Evolutionary conservation across 2,797 vertebrate genomes (phyloP), one percentile per base, ranked within the genome.

Genomic region (Xiphophorus birchmanni): DNA sequence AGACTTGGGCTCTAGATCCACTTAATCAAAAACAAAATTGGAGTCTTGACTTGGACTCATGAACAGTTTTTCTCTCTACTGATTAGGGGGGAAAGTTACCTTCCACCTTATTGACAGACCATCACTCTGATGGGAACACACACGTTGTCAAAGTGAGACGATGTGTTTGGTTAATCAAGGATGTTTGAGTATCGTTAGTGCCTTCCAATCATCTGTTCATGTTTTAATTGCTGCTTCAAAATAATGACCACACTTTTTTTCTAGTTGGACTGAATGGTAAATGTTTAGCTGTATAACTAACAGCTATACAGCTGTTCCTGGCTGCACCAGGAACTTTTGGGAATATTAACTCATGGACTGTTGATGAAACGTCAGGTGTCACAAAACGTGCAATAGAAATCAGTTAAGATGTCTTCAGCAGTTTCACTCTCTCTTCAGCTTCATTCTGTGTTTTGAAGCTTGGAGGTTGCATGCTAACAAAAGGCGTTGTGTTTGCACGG

Each of bases 401-500:
- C 71, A 72, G 84, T 86, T 42, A 88, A 91, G 89, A 82, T 88
- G 80, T 85, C 77, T 77, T 92, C 94, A 94, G 95, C 79, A 79
- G 83, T 89, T 85, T 89, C 81, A 80, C 89, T 87, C 83, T 87
- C 79, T 85, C 89, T 85, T 89, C 84, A 84, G 82, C 88, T 89
- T 90, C 85, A 89, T 91, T 93, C 88, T 83, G 86, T 93, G 91
- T 93, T 92, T 54, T 90, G 87, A 90, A 87, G 80, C 90, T 84
- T 17, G 12, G 86, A 90, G 84, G 87, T 90, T 91, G 92, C 90
- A 78, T 89, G 88, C 91, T 94, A 89, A 96, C 95, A 95, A 96
- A 96, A 94, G 95, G 91, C 92, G 91, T 95, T 90, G 91, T 96
- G 94, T 96, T 95, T 96, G 95, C 91, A 91, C 84, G 92, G 92